Base-by-base conservation (phyloP, 2,113 vertebrate species). In the Ursus arctos region DNA sequence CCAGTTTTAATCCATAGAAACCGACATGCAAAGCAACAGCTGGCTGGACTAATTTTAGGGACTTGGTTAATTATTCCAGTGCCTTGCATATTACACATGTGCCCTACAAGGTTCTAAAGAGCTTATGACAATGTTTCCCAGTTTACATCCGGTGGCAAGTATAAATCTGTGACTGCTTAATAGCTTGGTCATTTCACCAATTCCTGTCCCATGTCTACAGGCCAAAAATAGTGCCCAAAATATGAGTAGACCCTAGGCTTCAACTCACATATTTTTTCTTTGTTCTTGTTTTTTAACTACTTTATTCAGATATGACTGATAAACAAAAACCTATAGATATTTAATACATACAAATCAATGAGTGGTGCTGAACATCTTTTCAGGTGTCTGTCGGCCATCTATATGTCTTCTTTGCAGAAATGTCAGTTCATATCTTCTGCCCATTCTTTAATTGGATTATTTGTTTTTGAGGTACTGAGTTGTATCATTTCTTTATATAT, bases 251-350 rank as follows among this genome's bases (percentile, higher is more conserved):
- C 13, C 11, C 33, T 71, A 55, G 43, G 4, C 5, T 92, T 61
- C 26, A 40, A 53, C 13, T 55, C 51, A 93, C 51, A 63, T 22
- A 88, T 61, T 72, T 97, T 74, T 21, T 59, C 53, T 96, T 97
- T 69, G 43, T 72, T 85, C 31, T 89, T 95, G 36, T 63, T 80
- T 94, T 79, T 53, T n/a, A 90, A 69, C 18, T 59, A 79, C 40
- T 14, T 28, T 85, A 18, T 31, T 57, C n/a, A 57, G 31, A 47
- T 90, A 10, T 89, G 77, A 90, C 11, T 28, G n/a, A 76, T 74
- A 76, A 3, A 63, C 47, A 76, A 83, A 51, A 89, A 51, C 2
- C 33, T 89, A 31, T 76, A 22, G 51, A 4, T 83, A 77, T 77
- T 65, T 84, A 55, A 36, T 65, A 31, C 4, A n/a, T 28, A 63